Evolutionary conservation across 2,888 invertebrate genomes (phyloP).

Genomic region (Acanthacorydalis orientalis): DNA sequence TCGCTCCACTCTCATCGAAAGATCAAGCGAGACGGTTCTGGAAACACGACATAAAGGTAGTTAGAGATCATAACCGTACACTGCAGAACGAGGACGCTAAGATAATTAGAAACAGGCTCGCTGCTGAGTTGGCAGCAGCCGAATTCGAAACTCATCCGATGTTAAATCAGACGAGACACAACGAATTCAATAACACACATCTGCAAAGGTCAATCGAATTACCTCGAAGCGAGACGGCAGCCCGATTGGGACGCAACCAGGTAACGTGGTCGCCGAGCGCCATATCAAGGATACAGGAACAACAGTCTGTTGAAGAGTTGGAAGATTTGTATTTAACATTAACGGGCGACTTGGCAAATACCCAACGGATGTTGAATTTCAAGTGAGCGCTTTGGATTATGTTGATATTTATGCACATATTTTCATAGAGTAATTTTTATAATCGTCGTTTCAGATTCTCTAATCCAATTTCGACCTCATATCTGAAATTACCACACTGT

Average conservation of each 20-base stretch:
- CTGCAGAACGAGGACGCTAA: constrained; percentile 19
- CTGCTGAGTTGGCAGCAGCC: constrained; percentile 19
- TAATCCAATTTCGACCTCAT: too few species aligned
- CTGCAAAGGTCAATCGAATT: constrained; percentile 12
- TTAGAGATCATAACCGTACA: constrained; percentile 36
- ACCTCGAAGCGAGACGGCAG: constrained; percentile 7
- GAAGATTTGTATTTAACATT: constrained; percentile 12
- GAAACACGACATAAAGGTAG: constrained; percentile 43
- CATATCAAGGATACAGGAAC: constrained; percentile 16
- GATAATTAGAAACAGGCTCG: constrained; percentile 16
- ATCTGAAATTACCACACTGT: too few species aligned
- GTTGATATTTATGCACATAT: too few species aligned
- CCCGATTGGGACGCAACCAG: neutral
- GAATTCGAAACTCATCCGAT: too few species aligned
- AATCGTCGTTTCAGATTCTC: too few species aligned
- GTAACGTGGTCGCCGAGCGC: constrained; percentile 13
- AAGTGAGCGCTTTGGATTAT: neutral
- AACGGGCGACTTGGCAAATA: constrained; percentile 6
- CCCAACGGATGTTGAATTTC: neutral
- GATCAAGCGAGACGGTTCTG: constrained; percentile 34
- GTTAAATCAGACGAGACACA: too few species aligned
- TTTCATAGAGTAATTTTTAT: too few species aligned
- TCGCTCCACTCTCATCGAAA: constrained; percentile 34
- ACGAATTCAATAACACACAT: constrained; percentile 4
- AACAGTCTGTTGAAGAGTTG: constrained; percentile 14